These are phyloP conservation scores for Engraulis encrasicolus DNA, from an alignment of 2,113 vertebrate genomes.

Conservation along the genomic window DNA sequence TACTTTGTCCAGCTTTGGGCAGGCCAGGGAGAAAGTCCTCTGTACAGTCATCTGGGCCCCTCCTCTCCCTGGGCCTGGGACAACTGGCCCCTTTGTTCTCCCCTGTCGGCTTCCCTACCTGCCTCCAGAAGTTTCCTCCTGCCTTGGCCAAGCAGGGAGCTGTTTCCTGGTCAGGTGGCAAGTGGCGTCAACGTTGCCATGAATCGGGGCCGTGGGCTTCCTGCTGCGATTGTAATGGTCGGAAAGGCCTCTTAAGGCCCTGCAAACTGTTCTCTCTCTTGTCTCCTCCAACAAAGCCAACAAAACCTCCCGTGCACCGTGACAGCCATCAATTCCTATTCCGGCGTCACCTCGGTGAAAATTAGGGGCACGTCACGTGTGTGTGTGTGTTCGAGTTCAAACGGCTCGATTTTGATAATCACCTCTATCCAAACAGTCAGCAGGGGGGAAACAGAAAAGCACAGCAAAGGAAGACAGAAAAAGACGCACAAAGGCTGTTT, in stretches of 20 bases:
- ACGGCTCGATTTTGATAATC: background rate
- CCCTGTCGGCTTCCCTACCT: too few species aligned
- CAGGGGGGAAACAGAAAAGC: background rate
- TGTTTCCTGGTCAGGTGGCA: background rate
- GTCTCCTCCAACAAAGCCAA: background rate
- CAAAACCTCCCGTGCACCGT: background rate
- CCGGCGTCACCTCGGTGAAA: background rate
- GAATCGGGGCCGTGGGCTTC: background rate
- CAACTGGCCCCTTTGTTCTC: too few species aligned
- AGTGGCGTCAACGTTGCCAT: background rate
- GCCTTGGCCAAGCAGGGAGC: background rate
- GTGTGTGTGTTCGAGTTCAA: background rate
- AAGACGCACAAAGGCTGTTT: slow-evolving; percentile 1
- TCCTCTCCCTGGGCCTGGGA: too few species aligned
- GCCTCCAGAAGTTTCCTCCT: background rate
- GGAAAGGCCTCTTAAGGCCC: background rate
- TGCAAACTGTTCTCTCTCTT: background rate
- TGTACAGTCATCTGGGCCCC: too few species aligned
- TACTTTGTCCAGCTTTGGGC: too few species aligned
- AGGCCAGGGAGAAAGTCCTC: too few species aligned
- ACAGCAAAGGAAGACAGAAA: background rate
- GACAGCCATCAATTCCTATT: background rate
- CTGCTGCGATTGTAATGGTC: background rate
- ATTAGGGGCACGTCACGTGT: background rate
- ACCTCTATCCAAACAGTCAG: background rate